Conservation (phyloP, 2,797 vertebrate species). For the Spinibarbus caldwelli region DNA sequence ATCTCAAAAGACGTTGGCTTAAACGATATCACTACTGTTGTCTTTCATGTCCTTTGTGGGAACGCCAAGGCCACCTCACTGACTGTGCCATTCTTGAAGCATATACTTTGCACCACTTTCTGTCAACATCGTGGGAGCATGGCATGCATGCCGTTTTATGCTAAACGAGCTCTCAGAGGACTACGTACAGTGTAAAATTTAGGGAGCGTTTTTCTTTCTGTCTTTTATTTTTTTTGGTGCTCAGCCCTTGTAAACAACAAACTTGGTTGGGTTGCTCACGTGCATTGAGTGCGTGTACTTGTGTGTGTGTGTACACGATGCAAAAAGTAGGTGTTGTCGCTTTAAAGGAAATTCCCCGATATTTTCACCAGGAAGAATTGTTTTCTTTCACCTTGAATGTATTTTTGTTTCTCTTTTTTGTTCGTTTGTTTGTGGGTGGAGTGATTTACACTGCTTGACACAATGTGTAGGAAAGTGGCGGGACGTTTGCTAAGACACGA, state of each 20-base stretch:
- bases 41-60: constrained; percentile 26
- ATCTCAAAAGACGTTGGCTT: constrained; percentile 16
- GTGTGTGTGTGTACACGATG: constrained; percentile 13
- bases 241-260: constrained; percentile 39
- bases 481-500: not conserved
- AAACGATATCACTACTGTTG: constrained; percentile 31
- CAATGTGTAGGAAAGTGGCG: constrained; percentile 22
- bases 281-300: constrained; percentile 36
- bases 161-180: not conserved
- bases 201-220: not conserved
- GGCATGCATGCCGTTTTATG: constrained; percentile 19
- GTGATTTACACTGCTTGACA: constrained; percentile 51
- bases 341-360: constrained; percentile 38
- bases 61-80: constrained; percentile 21
- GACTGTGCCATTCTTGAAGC: constrained; percentile 32
- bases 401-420: constrained; percentile 30
- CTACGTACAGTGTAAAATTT: not conserved
- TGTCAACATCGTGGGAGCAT: constrained; percentile 21
- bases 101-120: constrained; percentile 20
- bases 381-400: constrained; percentile 52
- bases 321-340: constrained; percentile 9
- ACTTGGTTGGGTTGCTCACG: constrained; percentile 23
- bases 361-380: constrained; percentile 28
- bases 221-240: constrained; percentile 7
- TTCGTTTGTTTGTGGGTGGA: constrained; percentile 31